Conservation (phyloP, 2,888 invertebrate species). For the Drosophila glabriapex region DNA sequence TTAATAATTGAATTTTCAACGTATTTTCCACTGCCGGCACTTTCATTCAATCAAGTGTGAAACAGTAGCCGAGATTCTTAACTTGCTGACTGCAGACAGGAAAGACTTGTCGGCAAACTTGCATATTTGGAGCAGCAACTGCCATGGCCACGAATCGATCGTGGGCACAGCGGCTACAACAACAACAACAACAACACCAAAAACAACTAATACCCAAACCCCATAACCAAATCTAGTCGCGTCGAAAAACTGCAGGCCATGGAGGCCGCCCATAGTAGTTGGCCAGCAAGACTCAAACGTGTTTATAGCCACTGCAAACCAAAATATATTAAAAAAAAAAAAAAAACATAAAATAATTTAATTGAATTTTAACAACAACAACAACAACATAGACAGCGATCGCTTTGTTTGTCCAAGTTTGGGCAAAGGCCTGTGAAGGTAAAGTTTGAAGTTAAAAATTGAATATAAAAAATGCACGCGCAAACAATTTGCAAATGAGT, state of each 20-base stretch:
- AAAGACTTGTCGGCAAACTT: constrained; percentile 68
- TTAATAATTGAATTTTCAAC: constrained; percentile 6
- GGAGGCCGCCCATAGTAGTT: constrained; percentile 66
- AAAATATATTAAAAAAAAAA: constrained; percentile 30
- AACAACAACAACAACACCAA: constrained; percentile 4
- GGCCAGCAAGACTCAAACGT: constrained; percentile 63
- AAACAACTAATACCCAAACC: constrained; percentile 29
- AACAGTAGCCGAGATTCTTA: constrained; percentile 40
- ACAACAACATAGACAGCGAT: constrained; percentile 16
- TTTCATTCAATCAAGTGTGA: constrained; percentile 47
- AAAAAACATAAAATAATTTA: constrained; percentile 39
- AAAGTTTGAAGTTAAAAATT: constrained; percentile 51
- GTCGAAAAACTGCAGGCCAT: constrained; percentile 72
- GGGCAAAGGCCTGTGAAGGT: constrained; percentile 61
- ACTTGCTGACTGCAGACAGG: constrained; percentile 52
- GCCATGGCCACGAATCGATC: constrained; percentile 68
- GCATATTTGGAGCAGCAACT: constrained; percentile 71
- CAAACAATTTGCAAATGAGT: constrained; percentile 20
- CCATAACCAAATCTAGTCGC: constrained; percentile 49
- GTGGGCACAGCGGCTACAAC: constrained; percentile 28
- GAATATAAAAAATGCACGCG: constrained; percentile 15
- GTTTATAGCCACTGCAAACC: constrained; percentile 70
- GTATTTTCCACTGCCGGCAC: constrained; percentile 35
- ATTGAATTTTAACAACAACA: constrained; percentile 65
- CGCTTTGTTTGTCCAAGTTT: constrained; percentile 33